Conservation (phyloP, 2,113 vertebrate genomes). For the Cisticola juncidis region DNA sequence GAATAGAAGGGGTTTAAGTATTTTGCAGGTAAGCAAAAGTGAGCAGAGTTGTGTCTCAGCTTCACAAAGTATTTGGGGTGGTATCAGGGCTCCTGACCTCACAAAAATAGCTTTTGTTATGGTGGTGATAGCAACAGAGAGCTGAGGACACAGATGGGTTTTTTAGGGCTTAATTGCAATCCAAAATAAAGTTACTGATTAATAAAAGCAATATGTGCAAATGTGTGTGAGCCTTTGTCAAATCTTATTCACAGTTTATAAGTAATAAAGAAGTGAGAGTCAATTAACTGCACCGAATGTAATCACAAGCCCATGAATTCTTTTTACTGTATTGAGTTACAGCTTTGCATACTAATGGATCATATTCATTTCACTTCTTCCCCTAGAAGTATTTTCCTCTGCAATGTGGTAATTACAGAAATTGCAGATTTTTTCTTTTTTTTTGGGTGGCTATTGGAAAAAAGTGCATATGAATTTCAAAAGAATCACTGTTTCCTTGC, state of each 20-base stretch:
- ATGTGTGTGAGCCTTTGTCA: neutral
- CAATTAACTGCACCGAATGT: neutral
- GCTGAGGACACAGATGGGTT: neutral
- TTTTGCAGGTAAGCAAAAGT: neutral
- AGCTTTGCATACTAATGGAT: neutral
- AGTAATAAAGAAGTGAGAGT: conserved; percentile 3
- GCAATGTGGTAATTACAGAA: neutral
- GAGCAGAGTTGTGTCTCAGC: neutral
- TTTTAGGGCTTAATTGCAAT: neutral
- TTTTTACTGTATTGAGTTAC: neutral
- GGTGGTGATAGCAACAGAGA: neutral
- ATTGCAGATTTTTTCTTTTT: neutral
- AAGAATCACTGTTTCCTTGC: neutral
- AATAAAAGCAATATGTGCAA: neutral
- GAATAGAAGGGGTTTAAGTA: neutral
- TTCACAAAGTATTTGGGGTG: neutral
- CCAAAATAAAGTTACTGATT: neutral
- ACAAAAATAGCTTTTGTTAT: neutral
- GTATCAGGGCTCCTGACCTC: neutral
- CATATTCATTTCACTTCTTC: neutral
- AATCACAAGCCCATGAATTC: neutral
- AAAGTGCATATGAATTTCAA: neutral
- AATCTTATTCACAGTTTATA: neutral
- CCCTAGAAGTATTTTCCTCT: neutral
- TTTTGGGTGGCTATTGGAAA: neutral